Conservation (phyloP, 30 jellyfish, hydroid and myxozoan species). For the Chironex yamaguchii region DNA sequence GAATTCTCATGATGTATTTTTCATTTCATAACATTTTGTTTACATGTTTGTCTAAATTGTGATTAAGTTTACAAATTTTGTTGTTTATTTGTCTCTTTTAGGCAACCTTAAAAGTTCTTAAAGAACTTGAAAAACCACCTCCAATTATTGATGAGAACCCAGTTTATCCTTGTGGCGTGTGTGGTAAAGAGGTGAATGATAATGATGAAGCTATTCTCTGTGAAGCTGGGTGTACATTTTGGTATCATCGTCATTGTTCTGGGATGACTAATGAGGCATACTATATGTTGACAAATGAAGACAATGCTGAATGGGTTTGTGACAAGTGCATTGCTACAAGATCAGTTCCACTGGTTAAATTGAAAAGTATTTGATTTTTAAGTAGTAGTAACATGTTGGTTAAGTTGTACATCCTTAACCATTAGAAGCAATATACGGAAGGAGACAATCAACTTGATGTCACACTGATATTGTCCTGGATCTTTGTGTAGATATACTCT, state of each 20-base stretch:
- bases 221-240: constrained; percentile 96
- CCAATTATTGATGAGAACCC: background rate
- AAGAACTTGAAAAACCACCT: background rate
- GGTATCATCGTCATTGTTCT: constrained; percentile 95
- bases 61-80: background rate
- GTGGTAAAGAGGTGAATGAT: constrained; percentile 92
- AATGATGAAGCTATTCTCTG: constrained; percentile 95
- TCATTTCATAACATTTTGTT: too few species aligned
- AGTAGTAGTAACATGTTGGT: too few species aligned
- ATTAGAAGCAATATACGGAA: too few species aligned
- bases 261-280: constrained; percentile 97
- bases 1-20: too few species aligned
- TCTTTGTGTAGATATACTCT: too few species aligned
- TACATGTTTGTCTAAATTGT: too few species aligned
- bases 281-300: constrained; percentile 90
- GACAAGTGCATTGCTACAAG: constrained; percentile 94
- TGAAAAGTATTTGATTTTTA: too few species aligned
- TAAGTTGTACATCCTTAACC: too few species aligned
- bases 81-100: background rate
- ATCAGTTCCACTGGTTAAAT: constrained; percentile 54
- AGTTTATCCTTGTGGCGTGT: constrained; percentile 93
- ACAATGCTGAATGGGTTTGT: constrained; percentile 99
- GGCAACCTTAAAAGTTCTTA: background rate
- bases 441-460: too few species aligned
- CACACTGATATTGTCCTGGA: too few species aligned